Evolutionary conservation across 2,113 vertebrate species (phyloP).

Genomic region (Pseudopipra pipra): DNA sequence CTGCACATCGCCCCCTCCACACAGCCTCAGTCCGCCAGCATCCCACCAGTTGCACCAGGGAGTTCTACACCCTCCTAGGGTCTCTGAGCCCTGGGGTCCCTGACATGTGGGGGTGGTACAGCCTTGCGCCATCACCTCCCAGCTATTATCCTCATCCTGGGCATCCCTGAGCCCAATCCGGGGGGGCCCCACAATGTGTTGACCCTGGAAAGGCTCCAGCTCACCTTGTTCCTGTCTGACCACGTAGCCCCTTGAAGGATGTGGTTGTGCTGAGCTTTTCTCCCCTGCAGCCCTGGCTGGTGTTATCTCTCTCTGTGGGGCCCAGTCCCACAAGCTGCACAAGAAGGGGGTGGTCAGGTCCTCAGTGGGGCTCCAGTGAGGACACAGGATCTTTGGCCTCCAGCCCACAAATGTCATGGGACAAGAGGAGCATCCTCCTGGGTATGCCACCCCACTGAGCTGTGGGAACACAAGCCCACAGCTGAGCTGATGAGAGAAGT

Average conservation of each 20-base stretch:
- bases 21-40: neutral
- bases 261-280: neutral
- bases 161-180: neutral
- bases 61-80: neutral
- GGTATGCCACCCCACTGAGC: neutral
- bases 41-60: too few relatives aligned
- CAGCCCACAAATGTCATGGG: neutral
- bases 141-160: neutral
- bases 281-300: neutral
- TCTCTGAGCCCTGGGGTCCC: neutral
- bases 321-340: neutral
- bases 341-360: neutral
- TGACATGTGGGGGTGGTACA: fast-evolving
- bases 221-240: neutral
- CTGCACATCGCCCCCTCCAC: fast-evolving
- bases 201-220: neutral
- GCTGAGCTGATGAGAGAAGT: neutral
- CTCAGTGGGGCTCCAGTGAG: neutral
- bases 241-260: neutral
- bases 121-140: fast-evolving
- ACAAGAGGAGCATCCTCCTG: neutral
- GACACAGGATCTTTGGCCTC: neutral
- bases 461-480: neutral
- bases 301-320: fast-evolving
- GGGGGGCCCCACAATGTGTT: neutral